Percentiles rank a stretch among this genome's conserved stretches.
phyloP scores from a whole-genome alignment of 2,113 vertebrate genomes.

The Oncorhynchus gorbuscha region DNA sequence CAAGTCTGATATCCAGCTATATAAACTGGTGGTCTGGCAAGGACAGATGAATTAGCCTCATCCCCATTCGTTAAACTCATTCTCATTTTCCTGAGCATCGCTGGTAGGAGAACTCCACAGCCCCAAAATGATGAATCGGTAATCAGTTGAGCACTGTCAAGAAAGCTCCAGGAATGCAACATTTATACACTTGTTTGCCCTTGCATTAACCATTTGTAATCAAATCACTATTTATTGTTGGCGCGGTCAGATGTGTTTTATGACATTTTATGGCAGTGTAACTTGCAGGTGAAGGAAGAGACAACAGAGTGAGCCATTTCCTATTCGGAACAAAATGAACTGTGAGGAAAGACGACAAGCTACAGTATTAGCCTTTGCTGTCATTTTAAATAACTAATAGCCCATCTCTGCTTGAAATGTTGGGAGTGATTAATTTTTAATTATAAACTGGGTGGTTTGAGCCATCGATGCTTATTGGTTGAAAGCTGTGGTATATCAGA shows the following conservation, averaged over 20 bases:
- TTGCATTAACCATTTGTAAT: constrained; percentile 77
- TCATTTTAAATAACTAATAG: constrained; percentile 28
- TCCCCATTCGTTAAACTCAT: constrained; percentile 77
- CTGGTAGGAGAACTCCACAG: constrained; percentile 54
- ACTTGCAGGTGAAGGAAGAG: constrained; percentile 34
- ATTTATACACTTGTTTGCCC: constrained; percentile 73
- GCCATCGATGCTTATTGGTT: too few species aligned
- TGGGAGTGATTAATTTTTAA: constrained; percentile 62
- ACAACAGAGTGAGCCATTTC: constrained; percentile 34
- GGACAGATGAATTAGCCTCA: constrained; percentile 74
- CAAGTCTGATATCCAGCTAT: too few species aligned
- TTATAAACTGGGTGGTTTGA: too few species aligned
- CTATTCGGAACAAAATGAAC: constrained; percentile 35
- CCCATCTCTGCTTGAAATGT: constrained; percentile 40
- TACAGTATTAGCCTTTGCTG: constrained; percentile 21
- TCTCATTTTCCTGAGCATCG: constrained; percentile 70
- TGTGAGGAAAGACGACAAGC: constrained; percentile 28
- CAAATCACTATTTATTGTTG: constrained; percentile 67
- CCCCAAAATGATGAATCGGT: constrained; percentile 76
- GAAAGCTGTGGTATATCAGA: too few species aligned
- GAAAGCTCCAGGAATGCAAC: constrained; percentile 69
- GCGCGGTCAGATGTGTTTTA: constrained; percentile 63
- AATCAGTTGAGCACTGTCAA: constrained; percentile 77
- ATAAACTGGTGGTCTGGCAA: constrained; percentile 63
- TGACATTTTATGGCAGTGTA: constrained; percentile 44